Evolutionary conservation across 2,113 vertebrate genomes (phyloP).

Genomic region (Chlamydotis undulata): DNA sequence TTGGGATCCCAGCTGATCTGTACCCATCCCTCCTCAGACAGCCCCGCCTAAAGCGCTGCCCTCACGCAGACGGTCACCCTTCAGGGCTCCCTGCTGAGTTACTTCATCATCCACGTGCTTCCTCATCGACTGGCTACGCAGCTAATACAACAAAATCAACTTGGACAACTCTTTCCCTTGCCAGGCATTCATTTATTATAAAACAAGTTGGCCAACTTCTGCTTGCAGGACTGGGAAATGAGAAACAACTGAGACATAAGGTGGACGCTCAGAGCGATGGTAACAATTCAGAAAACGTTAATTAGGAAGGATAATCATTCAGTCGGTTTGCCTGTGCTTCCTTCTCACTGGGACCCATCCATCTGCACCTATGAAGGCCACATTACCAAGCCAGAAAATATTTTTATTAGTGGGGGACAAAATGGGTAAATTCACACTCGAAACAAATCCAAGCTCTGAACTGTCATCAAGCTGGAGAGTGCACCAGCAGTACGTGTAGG

Average conservation of each 20-base stretch:
- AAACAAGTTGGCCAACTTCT: neutral
- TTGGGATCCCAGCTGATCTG: neutral
- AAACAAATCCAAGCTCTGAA: neutral
- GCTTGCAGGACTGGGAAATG: neutral
- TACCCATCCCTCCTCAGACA: neutral
- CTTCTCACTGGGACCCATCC: neutral
- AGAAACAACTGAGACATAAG: neutral
- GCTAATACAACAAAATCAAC: neutral
- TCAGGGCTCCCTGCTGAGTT: neutral
- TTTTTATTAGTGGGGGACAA: fast-evolving
- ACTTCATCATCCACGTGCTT: neutral
- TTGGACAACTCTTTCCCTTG: neutral
- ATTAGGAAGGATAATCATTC: neutral
- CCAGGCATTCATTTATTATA: neutral
- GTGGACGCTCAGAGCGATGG: fast-evolving
- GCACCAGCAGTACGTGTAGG: fast-evolving
- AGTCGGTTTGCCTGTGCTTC: neutral
- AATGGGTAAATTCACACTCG: neutral
- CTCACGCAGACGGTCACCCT: fast-evolving
- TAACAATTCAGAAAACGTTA: fast-evolving
- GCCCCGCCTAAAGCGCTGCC: neutral
- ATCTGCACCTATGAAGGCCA: fast-evolving
- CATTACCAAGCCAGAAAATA: fast-evolving
- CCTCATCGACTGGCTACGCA: fast-evolving
- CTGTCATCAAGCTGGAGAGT: neutral